Evolutionary conservation across 2,888 invertebrate species (phyloP).

Genomic region (Halictus ligatus): DNA sequence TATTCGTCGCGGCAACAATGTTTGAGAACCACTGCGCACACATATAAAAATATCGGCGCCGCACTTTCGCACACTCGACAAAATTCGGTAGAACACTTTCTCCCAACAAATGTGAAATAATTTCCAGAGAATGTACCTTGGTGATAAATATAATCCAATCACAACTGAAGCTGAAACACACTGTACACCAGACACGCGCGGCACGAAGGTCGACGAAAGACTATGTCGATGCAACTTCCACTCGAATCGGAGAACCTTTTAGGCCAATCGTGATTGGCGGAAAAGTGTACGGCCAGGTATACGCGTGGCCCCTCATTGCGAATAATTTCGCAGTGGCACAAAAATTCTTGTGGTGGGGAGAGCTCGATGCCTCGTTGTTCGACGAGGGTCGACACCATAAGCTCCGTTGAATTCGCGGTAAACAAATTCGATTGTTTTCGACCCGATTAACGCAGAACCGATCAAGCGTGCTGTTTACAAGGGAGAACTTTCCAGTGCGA

Average conservation of each 20-base stretch:
- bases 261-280: background rate
- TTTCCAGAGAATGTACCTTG: background rate
- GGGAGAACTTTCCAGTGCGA: background rate
- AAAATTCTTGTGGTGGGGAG: background rate
- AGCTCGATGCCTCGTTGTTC: background rate
- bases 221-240: background rate
- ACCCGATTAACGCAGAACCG: background rate
- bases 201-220: background rate
- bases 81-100: too few species aligned
- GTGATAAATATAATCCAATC: background rate
- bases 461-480: background rate
- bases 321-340: conserved; percentile 1
- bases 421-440: background rate
- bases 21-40: too few species aligned
- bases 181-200: background rate
- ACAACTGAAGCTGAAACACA: background rate
- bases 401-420: background rate
- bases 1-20: too few species aligned
- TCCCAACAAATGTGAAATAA: background rate
- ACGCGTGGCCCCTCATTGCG: background rate
- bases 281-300: background rate
- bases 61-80: too few species aligned
- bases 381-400: background rate
- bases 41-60: too few species aligned
- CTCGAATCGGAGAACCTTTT: background rate